Percentiles rank a stretch among this genome's conserved stretches.
Conservation (phyloP, 2,888 invertebrate genomes). For the Aspidapion aeneum region DNA sequence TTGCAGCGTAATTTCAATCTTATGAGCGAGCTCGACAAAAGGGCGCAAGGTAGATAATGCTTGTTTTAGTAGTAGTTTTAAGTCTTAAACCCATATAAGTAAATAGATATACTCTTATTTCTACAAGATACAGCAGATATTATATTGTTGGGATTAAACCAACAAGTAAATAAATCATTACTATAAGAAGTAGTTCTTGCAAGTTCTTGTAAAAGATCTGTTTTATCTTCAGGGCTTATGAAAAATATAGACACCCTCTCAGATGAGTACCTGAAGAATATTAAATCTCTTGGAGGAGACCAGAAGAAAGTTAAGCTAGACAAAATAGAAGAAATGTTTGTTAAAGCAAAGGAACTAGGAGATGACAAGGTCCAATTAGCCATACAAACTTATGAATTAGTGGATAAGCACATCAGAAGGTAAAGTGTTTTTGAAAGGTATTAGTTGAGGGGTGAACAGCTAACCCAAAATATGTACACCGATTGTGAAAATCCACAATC, state of each 20-base stretch:
- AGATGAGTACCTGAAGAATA: constrained; percentile 72
- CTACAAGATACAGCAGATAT: no score
- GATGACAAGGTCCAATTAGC: constrained; percentile 97
- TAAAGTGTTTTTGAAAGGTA: no score
- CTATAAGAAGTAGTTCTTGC: no score
- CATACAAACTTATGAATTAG: constrained; percentile 96
- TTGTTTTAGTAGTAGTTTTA: no score
- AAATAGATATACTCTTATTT: no score
- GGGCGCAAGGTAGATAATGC: constrained; percentile 74
- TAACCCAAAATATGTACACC: no score
- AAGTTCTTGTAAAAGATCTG: no score
- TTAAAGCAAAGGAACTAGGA: constrained; percentile 92
- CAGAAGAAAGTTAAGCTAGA: constrained; percentile 80
- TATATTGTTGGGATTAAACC: no score
- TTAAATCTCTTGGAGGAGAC: constrained; percentile 69
- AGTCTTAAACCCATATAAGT: no score
- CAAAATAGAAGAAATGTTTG: constrained; percentile 83
- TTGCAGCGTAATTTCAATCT: constrained; percentile 92
- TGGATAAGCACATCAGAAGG: constrained; percentile 95
- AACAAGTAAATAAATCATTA: no score
- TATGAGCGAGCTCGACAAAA: constrained; percentile 92
- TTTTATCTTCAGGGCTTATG: constrained; percentile 62
- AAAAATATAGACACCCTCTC: constrained; percentile 87
- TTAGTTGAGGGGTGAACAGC: no score
- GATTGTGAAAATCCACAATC: no score